phyloP scores from a whole-genome alignment of 2,797 vertebrate genomes.

The Betta splendens region DNA sequence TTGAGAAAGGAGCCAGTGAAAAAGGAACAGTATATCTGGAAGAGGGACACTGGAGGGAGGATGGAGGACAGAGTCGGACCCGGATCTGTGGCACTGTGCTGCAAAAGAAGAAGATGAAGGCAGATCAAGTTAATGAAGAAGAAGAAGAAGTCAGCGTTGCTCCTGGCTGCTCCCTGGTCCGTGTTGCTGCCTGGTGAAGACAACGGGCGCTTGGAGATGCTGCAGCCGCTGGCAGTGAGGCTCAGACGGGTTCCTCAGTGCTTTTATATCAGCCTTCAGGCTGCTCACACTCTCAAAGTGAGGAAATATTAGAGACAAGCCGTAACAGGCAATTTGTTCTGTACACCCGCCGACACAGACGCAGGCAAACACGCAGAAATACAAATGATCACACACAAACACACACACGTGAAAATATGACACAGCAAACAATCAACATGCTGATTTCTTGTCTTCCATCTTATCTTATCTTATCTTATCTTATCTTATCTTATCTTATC shows the following conservation, averaged over 20 bases:
- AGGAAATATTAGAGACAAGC: constrained; percentile 75
- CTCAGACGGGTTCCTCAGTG: constrained; percentile 34
- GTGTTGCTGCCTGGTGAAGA: constrained; percentile 47
- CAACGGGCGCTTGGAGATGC: constrained; percentile 43
- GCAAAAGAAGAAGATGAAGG: constrained; percentile 57
- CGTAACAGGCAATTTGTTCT: constrained; percentile 56
- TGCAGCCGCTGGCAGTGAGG: constrained; percentile 30
- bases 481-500: too few relatives aligned
- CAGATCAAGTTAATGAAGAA: constrained; percentile 26
- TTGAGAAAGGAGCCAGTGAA: constrained; percentile 25
- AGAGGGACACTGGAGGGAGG: constrained; percentile 31
- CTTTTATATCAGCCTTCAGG: constrained; percentile 63
- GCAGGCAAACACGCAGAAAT: constrained; percentile 38
- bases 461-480: too few relatives aligned
- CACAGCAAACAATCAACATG: constrained; percentile 6
- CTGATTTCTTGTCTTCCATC: too few relatives aligned
- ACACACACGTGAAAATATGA: constrained; percentile 28
- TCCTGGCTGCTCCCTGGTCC: constrained; percentile 32
- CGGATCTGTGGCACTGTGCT: too few relatives aligned
- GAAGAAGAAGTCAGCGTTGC: constrained; percentile 24
- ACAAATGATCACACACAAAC: constrained; percentile 26
- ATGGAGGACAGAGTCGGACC: constrained; percentile 31
- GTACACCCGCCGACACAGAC: constrained; percentile 47
- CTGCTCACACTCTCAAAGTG: constrained; percentile 55
- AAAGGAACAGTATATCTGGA: constrained; percentile 58